A percentile compares a stretch with the other conserved stretches of the same genome.
Conservation (phyloP, 2,797 vertebrate species). For the Pantherophis vulpinus region DNA sequence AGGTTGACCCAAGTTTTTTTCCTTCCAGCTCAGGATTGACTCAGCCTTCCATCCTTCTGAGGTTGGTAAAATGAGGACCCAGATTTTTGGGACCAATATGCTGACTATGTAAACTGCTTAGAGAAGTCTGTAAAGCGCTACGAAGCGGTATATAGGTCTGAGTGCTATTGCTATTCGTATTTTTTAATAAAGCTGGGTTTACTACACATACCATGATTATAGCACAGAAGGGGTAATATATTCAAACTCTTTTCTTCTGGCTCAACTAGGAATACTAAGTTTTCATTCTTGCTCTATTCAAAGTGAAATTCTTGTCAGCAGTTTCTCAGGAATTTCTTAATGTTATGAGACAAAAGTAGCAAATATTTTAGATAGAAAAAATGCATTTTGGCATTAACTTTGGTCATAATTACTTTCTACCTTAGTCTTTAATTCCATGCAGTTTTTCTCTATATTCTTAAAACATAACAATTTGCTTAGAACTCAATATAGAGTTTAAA, state of each 20-base stretch:
- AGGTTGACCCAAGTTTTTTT: background rate
- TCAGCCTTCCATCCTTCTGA: background rate
- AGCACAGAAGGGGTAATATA: background rate
- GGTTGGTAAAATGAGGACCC: background rate
- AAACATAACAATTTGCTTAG: background rate
- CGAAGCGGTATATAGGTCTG: background rate
- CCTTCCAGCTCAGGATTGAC: background rate
- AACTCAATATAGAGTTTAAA: background rate
- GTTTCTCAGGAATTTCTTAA: background rate
- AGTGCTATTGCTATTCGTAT: too few relatives aligned
- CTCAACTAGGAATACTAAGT: background rate
- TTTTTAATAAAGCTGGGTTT: background rate
- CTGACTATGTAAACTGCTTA: background rate
- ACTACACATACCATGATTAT: too few relatives aligned
- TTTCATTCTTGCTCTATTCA: background rate
- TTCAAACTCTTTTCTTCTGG: background rate
- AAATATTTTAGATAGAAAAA: background rate
- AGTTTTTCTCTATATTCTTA: background rate
- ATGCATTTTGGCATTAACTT: background rate
- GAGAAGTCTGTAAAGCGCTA: background rate
- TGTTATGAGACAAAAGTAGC: background rate
- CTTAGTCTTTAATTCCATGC: background rate
- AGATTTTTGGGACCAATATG: background rate
- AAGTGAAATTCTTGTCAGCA: background rate
- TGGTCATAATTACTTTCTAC: background rate